A percentile compares a stretch with the other conserved stretches of the same genome.
Conservation (phyloP, 2,113 vertebrate species). For the Odocoileus virginianus region DNA sequence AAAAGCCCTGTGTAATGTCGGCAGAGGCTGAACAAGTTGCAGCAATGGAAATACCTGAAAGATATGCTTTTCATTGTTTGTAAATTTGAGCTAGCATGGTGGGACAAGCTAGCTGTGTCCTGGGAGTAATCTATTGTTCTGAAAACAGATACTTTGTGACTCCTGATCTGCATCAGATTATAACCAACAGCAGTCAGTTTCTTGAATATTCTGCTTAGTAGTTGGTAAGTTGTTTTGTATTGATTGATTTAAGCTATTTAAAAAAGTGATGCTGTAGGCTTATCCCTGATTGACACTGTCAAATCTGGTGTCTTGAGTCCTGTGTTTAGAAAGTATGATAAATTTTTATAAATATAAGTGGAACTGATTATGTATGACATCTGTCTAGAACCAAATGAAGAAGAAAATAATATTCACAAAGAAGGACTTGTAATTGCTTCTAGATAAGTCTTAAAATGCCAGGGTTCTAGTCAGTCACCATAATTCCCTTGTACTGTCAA, state of each 20-base stretch:
- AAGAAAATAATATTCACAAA: background rate
- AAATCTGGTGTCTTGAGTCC: background rate
- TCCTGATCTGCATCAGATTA: background rate
- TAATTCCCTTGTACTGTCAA: background rate
- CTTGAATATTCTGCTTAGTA: background rate
- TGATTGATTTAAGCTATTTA: background rate
- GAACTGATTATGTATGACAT: background rate
- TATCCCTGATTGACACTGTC: background rate
- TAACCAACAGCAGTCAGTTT: background rate
- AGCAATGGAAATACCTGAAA: background rate
- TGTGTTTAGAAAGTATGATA: background rate
- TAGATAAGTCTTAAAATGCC: slow-evolving; percentile 8
- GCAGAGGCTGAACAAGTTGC: background rate
- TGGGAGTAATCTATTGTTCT: background rate
- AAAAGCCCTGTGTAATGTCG: background rate
- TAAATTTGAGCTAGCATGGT: background rate
- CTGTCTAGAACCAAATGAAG: background rate
- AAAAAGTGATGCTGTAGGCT: background rate
- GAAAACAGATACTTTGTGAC: background rate
- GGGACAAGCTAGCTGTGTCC: no score
- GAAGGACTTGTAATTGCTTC: background rate
- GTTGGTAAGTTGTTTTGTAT: background rate
- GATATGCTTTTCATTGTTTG: background rate
- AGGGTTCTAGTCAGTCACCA: background rate
- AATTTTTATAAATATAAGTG: background rate